A percentile compares a stretch with the other conserved stretches of the same genome.
Evolutionary conservation across 2,113 vertebrate genomes (phyloP).

Genomic region (Danio rerio): GRCz12tu NC_133198.1:7664501-7665000

Average conservation of each 20-base stretch:
- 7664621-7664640: slow-evolving; percentile 62
- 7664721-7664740: slow-evolving; percentile 84
- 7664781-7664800: slow-evolving; percentile 79
- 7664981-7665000: slow-evolving; percentile 9
- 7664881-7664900: slow-evolving; percentile 53
- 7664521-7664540: slow-evolving; percentile 64
- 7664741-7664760: slow-evolving; percentile 64
- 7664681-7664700: slow-evolving; percentile 79
- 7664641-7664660: slow-evolving; percentile 78
- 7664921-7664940: slow-evolving; percentile 61
- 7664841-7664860: slow-evolving; percentile 49
- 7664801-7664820: slow-evolving; percentile 64
- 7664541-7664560: slow-evolving; percentile 68
- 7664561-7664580: slow-evolving; percentile 81
- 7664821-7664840: slow-evolving; percentile 64
- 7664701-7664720: slow-evolving; percentile 78
- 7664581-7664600: slow-evolving; percentile 74
- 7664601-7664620: slow-evolving; percentile 78
- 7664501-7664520: slow-evolving; percentile 42
- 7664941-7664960: slow-evolving; percentile 53
- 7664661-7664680: slow-evolving; percentile 77
- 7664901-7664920: slow-evolving; percentile 47
- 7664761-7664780: slow-evolving; percentile 81
- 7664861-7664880: slow-evolving; percentile 37
- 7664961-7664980: background rate